Percentiles rank a stretch among this genome's conserved stretches.
Conservation (phyloP, 2,888 invertebrate species). For the Toxonevra muliebris region DNA sequence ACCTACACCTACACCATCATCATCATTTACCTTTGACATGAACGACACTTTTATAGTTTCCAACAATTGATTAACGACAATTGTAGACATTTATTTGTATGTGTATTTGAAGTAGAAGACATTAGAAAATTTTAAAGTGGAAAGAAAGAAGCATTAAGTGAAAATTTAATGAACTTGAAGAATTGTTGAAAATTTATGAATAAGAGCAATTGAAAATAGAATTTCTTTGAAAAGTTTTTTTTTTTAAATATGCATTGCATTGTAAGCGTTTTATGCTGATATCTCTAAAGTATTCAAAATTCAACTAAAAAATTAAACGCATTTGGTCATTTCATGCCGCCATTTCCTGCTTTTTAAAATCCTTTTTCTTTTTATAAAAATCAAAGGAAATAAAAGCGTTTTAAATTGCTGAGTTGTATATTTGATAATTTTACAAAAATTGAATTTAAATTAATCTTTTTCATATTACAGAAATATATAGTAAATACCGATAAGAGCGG, state of each 20-base stretch:
- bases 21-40: too few relatives aligned
- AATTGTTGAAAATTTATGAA: too few relatives aligned
- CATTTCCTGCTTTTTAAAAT: constrained; percentile 17
- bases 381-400: constrained; percentile 1
- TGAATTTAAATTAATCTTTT: constrained; percentile 19
- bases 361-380: not conserved
- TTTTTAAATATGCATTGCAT: too few relatives aligned
- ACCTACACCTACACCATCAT: too few relatives aligned
- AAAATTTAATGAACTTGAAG: too few relatives aligned
- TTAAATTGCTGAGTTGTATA: not conserved
- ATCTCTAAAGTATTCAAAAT: too few relatives aligned
- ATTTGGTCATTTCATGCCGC: constrained; percentile 58
- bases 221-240: too few relatives aligned
- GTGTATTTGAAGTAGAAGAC: not conserved
- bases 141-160: too few relatives aligned
- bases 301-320: too few relatives aligned
- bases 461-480: constrained; percentile 76
- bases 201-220: too few relatives aligned
- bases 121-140: too few relatives aligned
- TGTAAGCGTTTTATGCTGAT: too few relatives aligned
- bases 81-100: not conserved
- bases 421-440: not conserved
- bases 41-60: constrained; percentile 55
- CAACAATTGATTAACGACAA: constrained; percentile 38
- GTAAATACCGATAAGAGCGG: constrained; percentile 79